Base-by-base conservation (phyloP, 2,797 vertebrate genomes). In the Melanotaenia boesemani region DNA sequence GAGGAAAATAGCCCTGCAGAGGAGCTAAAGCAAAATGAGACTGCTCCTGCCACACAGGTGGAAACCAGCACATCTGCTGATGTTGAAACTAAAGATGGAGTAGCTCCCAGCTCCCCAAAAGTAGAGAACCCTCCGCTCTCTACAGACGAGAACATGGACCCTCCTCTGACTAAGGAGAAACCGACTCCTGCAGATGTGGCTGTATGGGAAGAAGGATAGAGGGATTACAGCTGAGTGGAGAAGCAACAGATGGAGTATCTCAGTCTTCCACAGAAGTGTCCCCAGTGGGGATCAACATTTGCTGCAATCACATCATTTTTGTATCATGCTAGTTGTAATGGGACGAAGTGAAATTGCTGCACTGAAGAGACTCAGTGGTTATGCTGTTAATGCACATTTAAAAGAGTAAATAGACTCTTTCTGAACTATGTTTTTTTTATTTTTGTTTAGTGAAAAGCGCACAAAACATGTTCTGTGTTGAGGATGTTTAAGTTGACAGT, bases 251-350 rank as follows among this genome's bases (percentile, higher is more conserved):
- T 70, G 72, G 60, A 79, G 72, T 82, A 79, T 75, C 74, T 70
- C 32, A 81, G 90, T 93, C 91, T 93, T 93, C 89, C 82, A 70
- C 50, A 72, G 56, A 83, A 46, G 39, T 50, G 69, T 79, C 80
- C 82, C 78, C 76, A 81, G 71, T 72, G 86, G 82, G 79, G 81
- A 84, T 67, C 60, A 6, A 9, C 41, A 50, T 72, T 72, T 67
- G 76, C 81, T 88, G 85, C 83, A 90, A 39, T 82, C 63, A 56
- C 60, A 44, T 34, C n/a, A 3, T 61, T 84, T 79, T 80, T 74
- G n/a, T 76, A 73, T 67, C 28, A 28, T 75, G 67, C 75, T 74
- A 44, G 67, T 84, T 81, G 56, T 74, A 79, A 79, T 77, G 79
- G 71, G 65, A 81, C 58, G 34, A 56, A 52, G 20, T 18, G 8